phyloP scores from a whole-genome alignment of 2,797 vertebrate genomes.

The Euphonia xanthogaster region DNA sequence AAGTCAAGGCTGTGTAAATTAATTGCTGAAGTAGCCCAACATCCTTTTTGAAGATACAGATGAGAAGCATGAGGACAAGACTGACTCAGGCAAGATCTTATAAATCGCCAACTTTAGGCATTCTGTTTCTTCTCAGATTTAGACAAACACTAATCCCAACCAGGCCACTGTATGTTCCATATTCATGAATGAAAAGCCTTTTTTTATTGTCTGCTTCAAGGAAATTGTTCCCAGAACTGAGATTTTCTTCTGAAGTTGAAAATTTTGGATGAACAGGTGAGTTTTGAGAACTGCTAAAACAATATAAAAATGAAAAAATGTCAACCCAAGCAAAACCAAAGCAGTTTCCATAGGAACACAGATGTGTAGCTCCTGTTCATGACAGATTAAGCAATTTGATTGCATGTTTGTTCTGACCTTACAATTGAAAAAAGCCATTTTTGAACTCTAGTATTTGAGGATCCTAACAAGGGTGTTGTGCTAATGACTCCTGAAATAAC shows the following conservation, averaged over 20 bases:
- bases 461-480: constrained; percentile 16
- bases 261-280: neutral
- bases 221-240: neutral
- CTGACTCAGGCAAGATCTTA: neutral
- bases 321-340: neutral
- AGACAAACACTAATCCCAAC: neutral
- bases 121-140: neutral
- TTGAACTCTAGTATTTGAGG: constrained; percentile 37
- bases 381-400: constrained; percentile 24
- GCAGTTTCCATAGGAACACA: constrained; percentile 63
- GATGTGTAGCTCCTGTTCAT: neutral
- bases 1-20: neutral
- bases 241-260: neutral
- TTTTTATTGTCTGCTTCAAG: neutral
- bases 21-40: neutral
- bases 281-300: neutral
- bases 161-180: neutral
- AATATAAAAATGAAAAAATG: constrained; percentile 27
- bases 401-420: constrained; percentile 65
- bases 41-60: neutral
- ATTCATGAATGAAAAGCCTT: neutral
- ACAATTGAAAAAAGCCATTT: constrained; percentile 5
- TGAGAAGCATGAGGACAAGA: neutral
- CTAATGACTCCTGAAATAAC: constrained; percentile 46
- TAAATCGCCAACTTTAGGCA: accelerated